phyloP scores from a whole-genome alignment of 2,113 vertebrate genomes.

The Glareola pratincola region DNA sequence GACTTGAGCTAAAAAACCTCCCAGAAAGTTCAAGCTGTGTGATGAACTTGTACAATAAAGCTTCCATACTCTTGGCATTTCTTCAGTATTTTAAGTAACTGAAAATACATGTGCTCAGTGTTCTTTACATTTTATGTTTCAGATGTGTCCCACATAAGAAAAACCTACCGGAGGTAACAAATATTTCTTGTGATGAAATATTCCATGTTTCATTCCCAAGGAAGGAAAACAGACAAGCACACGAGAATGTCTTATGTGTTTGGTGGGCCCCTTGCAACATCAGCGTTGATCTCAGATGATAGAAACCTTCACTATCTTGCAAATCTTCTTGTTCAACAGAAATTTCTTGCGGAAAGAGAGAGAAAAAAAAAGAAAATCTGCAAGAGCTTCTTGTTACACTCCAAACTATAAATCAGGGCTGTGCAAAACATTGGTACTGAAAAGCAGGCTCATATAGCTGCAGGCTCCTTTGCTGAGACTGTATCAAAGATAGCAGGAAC shows the following conservation, averaged over 20 bases:
- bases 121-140: neutral
- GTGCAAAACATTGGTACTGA: neutral
- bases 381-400: neutral
- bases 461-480: neutral
- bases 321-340: slow-evolving; percentile 21
- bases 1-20: neutral
- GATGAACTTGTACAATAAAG: neutral
- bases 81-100: neutral
- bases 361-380: neutral
- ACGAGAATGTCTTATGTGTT: neutral
- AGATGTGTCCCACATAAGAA: neutral
- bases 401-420: neutral
- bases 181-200: slow-evolving; percentile 64
- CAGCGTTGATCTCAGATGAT: slow-evolving; percentile 53
- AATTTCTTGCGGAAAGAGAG: slow-evolving; percentile 17
- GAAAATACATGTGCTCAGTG: neutral
- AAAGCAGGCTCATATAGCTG: neutral
- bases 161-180: slow-evolving; percentile 52
- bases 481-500: neutral
- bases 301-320: slow-evolving; percentile 51
- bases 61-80: neutral
- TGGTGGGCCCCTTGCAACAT: neutral
- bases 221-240: slow-evolving; percentile 30
- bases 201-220: neutral
- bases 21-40: neutral